Base-by-base conservation (phyloP, 1,140 invertebrate genomes). In the Antheraea mylitta region DNA sequence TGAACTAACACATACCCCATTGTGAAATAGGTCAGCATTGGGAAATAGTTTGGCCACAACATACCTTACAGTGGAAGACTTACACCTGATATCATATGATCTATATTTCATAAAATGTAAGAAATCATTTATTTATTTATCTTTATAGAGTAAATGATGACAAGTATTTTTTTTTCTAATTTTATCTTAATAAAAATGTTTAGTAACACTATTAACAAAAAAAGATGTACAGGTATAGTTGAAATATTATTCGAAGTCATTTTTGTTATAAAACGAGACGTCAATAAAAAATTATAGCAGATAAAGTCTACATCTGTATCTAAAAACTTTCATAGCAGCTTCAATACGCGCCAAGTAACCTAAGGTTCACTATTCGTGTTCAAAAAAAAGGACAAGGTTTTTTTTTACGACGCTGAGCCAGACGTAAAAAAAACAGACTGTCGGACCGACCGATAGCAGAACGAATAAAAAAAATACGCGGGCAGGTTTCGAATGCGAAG, bases 341-440 rank as follows among this genome's bases (percentile, higher is more conserved):
- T 53, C 16, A 53, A 53, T 53, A 53, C 45, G 45, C 45, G 45
- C 45, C 45, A 53, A 53, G 68, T 69, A 68, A 76, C 76, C 78
- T 77, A 81, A 81, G 79, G 77, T 80, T 83, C 74, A 75, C 80
- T 79, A 81, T 78, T 75, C 71, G 77, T 74, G 71, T 65, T 74
- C 67, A 70, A 85, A 87, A 86, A 87, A 85, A 78, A 79, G 81
- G 76, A 77, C 73, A 70, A 77, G 79, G 81, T 89, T 87, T 90
- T 66, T 68, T 91, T 90, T 86, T 73, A 79, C 82, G 72, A 74
- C 79, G 77, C 79, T 75, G 85, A 85, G 85, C 84, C 89, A 91
- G 87, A 91, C 89, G 83, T 85, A 90, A 91, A 91, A 87, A 90
- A 91, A 90, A 86, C 85, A 86, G 68, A 79, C 74, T 73, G 80